These are phyloP conservation scores for Petrocephalus sullivani DNA, from an alignment of 2,797 vertebrate species.

Conservation along the genomic window DNA sequence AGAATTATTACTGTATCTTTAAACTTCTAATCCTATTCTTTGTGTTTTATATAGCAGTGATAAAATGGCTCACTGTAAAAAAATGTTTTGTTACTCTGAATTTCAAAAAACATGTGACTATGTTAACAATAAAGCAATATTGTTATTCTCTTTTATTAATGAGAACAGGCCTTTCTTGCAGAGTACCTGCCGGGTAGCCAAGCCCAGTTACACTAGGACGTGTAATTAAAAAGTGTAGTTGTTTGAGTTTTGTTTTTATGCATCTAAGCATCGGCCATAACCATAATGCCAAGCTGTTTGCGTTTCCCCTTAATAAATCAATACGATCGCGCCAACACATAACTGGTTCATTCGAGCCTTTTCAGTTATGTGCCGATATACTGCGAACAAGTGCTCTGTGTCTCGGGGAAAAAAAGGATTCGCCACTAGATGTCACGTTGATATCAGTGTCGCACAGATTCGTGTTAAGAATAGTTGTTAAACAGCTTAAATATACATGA, in stretches of 20 bases:
- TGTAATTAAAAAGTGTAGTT: neutral
- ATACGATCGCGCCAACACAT: neutral
- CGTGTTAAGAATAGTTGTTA: neutral
- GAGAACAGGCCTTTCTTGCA: neutral
- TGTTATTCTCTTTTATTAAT: neutral
- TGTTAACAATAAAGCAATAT: neutral
- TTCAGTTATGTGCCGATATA: neutral
- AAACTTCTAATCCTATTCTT: neutral
- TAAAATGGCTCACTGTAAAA: neutral
- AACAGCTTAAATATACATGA: neutral
- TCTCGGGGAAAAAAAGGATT: neutral
- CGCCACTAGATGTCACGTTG: neutral
- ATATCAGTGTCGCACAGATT: neutral
- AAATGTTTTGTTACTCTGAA: neutral
- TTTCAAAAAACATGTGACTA: neutral
- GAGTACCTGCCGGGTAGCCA: neutral
- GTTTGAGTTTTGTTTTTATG: neutral
- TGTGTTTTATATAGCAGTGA: neutral
- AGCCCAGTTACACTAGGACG: neutral
- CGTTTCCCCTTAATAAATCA: neutral
- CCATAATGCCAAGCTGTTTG: neutral
- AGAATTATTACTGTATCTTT: neutral
- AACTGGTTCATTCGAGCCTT: no score
- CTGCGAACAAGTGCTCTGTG: neutral
- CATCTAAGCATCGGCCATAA: neutral